These are phyloP conservation scores for Trypoxylus dichotomus DNA, from an alignment of 1,140 invertebrate genomes.

Conservation along the genomic window DNA sequence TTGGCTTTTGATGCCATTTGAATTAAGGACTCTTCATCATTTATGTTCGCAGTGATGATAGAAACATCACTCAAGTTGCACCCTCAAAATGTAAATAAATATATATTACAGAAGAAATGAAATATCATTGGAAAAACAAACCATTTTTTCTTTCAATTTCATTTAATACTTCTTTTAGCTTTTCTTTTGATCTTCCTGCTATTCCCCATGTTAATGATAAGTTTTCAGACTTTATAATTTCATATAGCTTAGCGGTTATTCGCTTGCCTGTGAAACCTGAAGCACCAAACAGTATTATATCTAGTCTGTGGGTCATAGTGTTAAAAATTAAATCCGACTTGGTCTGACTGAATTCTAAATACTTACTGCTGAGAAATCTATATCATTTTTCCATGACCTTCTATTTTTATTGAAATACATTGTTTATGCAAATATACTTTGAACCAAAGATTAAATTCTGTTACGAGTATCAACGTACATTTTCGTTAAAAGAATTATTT, in stretches of 20 bases:
- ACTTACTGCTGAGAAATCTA: too few species aligned
- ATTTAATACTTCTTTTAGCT: constrained; percentile 67
- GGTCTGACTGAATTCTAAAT: too few species aligned
- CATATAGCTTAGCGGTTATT: constrained; percentile 54
- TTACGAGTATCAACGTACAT: too few species aligned
- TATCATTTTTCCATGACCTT: too few species aligned
- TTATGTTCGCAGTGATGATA: constrained; percentile 76
- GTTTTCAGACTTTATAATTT: constrained; percentile 44
- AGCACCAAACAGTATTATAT: constrained; percentile 78
- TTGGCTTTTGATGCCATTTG: constrained; percentile 73
- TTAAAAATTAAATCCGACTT: too few species aligned
- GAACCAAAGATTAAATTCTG: too few species aligned
- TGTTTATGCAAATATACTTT: too few species aligned
- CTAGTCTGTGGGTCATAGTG: constrained; percentile 52
- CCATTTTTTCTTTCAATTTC: constrained; percentile 52
- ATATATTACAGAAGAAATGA: not conserved
- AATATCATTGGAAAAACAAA: not conserved
- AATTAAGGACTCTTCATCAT: constrained; percentile 68
- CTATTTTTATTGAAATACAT: too few species aligned
- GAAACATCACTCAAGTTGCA: constrained; percentile 63
- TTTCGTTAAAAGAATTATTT: too few species aligned
- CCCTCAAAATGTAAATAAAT: constrained; percentile 49
- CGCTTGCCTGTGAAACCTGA: constrained; percentile 81
- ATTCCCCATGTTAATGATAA: constrained; percentile 66
- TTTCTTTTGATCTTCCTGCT: constrained; percentile 70